These are phyloP conservation scores for Drymonia ruficornis DNA, from an alignment of 2,888 invertebrate species.

Conservation along the genomic window DNA sequence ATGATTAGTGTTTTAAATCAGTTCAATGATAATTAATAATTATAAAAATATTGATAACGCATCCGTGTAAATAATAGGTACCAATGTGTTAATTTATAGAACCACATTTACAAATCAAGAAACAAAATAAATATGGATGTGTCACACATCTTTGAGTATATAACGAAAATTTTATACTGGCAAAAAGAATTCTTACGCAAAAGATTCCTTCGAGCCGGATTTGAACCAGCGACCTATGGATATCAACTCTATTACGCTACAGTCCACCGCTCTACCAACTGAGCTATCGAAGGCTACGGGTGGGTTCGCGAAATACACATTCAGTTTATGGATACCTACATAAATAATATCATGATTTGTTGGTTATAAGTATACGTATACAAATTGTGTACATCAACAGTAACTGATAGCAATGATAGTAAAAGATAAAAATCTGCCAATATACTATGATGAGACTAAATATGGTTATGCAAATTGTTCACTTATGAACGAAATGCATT, in stretches of 20 bases:
- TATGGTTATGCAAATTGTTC: too few relatives aligned
- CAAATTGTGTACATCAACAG: too few relatives aligned
- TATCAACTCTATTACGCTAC: conserved; percentile 58
- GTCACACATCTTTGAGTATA: too few relatives aligned
- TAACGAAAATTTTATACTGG: too few relatives aligned
- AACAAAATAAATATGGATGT: too few relatives aligned
- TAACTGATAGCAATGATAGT: background rate
- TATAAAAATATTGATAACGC: background rate
- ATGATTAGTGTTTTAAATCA: conserved; percentile 1
- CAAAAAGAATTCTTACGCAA: background rate
- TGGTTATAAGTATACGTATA: background rate
- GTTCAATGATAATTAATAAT: background rate
- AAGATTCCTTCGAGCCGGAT: conserved; percentile 85
- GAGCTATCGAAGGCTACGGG: conserved; percentile 80
- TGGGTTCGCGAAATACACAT: background rate
- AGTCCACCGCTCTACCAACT: conserved; percentile 86
- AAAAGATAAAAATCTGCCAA: too few relatives aligned
- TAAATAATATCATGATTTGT: too few relatives aligned
- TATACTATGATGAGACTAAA: too few relatives aligned
- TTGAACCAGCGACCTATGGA: conserved; percentile 88
- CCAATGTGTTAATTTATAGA: too few relatives aligned
- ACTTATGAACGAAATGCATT: too few relatives aligned
- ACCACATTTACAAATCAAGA: too few relatives aligned
- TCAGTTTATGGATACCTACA: background rate
- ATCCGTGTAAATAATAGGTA: too few relatives aligned